phyloP scores from a whole-genome alignment of 92 coral and sea anemone genomes.

The Paragorgia papillata region DNA sequence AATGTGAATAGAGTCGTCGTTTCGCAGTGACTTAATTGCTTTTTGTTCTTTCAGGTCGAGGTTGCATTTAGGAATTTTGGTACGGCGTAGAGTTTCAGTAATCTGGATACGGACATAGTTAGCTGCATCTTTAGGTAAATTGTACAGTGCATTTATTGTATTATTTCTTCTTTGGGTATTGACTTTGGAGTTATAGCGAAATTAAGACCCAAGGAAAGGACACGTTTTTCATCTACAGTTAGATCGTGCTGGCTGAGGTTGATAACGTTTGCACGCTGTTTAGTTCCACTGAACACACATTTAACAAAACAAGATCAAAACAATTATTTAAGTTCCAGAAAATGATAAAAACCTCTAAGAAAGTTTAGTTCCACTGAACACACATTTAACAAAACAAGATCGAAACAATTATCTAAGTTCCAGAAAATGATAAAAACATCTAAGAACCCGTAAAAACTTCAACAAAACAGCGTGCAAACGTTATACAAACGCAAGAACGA shows the following conservation, averaged over 20 bases:
- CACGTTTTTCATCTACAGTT: background rate
- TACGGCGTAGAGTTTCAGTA: background rate
- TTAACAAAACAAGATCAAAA: too few relatives aligned
- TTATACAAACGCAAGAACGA: too few relatives aligned
- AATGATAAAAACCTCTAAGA: too few relatives aligned
- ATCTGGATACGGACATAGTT: conserved; percentile 4
- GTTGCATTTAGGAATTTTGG: conserved; percentile 14
- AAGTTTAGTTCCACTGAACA: too few relatives aligned
- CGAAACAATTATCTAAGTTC: too few relatives aligned
- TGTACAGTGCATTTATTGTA: conserved; percentile 21
- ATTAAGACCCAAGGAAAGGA: background rate
- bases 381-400: too few relatives aligned
- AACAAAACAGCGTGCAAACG: too few relatives aligned
- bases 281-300: too few relatives aligned
- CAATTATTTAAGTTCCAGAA: too few relatives aligned
- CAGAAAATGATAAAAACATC: too few relatives aligned
- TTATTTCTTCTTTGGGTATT: background rate
- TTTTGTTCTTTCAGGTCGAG: background rate
- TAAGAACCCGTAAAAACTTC: too few relatives aligned
- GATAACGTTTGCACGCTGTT: background rate
- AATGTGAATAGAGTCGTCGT: background rate
- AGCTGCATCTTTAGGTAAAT: background rate
- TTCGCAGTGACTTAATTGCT: background rate
- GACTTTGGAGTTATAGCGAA: background rate
- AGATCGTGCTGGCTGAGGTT: background rate